Evolutionary conservation across 1,140 invertebrate species (phyloP).

Genomic region (Drosophila virilis): DNA sequence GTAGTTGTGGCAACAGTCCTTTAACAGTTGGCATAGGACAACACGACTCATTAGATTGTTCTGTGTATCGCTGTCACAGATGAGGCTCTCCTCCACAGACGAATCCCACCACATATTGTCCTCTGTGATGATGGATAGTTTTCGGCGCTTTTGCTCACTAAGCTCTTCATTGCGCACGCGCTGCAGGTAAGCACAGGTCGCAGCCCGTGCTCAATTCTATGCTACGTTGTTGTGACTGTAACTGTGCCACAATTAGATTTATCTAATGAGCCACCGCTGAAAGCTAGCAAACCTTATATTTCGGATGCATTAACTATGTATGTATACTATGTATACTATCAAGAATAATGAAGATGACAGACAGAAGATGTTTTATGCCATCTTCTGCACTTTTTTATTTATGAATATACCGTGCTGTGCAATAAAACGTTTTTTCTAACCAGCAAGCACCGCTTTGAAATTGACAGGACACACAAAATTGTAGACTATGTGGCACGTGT

Average conservation of each 20-base stretch:
- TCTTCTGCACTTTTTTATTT: conserved; percentile 4
- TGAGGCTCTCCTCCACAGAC: conserved; percentile 7
- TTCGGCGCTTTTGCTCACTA: conserved; percentile 68
- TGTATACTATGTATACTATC: conserved; percentile 15
- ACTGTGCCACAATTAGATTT: conserved; percentile 43
- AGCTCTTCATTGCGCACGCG: conserved; percentile 64
- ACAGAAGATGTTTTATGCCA: no score
- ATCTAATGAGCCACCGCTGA: conserved; percentile 61
- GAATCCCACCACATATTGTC: not conserved
- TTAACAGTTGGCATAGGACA: conserved; percentile 54
- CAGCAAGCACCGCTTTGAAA: not conserved
- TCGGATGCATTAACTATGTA: conserved; percentile 66
- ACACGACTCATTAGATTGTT: conserved; percentile 55
- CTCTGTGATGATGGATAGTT: conserved; percentile 72
- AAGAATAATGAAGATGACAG: conserved; percentile 14
- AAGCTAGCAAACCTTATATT: conserved; percentile 15
- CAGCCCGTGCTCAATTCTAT: conserved; percentile 21
- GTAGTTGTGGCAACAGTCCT: conserved; percentile 15
- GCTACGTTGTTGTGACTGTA: conserved; percentile 49
- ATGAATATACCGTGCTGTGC: conserved; percentile 1
- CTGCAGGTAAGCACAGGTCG: conserved; percentile 59
- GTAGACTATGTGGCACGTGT: conserved; percentile 16
- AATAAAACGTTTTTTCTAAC: conserved; percentile 13
- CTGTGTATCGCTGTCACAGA: conserved; percentile 23
- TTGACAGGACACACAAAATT: conserved; percentile 19